Base-by-base conservation (phyloP, 2,888 invertebrate genomes). In the Drosophila suboccidentalis region DNA sequence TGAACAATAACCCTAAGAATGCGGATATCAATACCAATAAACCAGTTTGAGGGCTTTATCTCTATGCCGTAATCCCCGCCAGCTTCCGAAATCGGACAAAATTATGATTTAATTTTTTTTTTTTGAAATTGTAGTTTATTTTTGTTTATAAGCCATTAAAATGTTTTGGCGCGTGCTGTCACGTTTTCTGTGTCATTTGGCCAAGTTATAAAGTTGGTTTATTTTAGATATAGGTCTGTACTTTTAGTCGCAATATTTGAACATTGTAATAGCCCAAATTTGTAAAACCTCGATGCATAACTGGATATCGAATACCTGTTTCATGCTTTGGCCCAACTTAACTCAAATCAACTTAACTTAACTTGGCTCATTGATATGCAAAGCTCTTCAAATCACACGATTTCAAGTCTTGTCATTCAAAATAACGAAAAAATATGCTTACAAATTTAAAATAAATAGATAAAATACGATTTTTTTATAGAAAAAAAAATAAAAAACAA, bases 1-100 rank as follows among this genome's bases (percentile, higher is more conserved):
- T 44, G 15, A 58, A 53, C 57, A 68, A 55, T 44, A 50, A 17
- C 36, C 17, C 13, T 4, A 51, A 53, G 69, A 65, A 69, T 69
- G 69, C 69, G 69, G 69, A 69, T 32, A 41, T 26, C 43, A 15
- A 36, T 39, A n/a, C 11, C 29, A 11, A 8, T 29, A 19, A 43
- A 32, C 39, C 29, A 39, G 32, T 32, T 13, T 10, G 10, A n/a
- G 10, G 26, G 39, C 38, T 15, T 50, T 36, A 26, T 15, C 53
- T 39, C 53, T 39, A 41, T 51, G 13, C 8, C 17, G 4, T 41
- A 54, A 54, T 41, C 34, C 54, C 29, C 55, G 8, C 9, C 43
- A 17, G 58, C 58, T 59, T 59, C 58, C 58, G 58, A 60, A 60
- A 34, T 55, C n/a, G 10, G 29, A 26, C 6, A 17, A 49, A 34